These are phyloP conservation scores for Ferdinandea cuprea DNA, from an alignment of 2,888 invertebrate species.

Conservation along the genomic window DNA sequence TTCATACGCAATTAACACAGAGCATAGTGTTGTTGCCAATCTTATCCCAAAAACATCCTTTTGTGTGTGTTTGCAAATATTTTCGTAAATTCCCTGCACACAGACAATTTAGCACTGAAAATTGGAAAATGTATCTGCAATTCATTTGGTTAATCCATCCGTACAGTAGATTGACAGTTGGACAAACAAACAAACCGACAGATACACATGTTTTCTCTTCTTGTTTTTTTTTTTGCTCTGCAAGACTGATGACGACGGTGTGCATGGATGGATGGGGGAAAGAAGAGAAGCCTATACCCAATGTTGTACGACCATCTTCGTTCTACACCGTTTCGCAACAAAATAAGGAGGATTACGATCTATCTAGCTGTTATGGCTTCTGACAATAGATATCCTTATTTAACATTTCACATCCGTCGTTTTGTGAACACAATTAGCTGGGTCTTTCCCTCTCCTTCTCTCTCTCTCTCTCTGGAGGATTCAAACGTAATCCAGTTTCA, in stretches of 20 bases:
- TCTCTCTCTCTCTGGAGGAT: conserved; percentile 13
- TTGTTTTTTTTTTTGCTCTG: conserved; percentile 8
- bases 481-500: conserved; percentile 51
- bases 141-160: conserved; percentile 72
- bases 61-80: conserved; percentile 56
- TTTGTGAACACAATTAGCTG: conserved; percentile 70
- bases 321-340: conserved; percentile 56
- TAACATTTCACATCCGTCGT: conserved; percentile 73
- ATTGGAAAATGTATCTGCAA: conserved; percentile 67
- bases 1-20: conserved; percentile 55
- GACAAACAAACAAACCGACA: conserved; percentile 73
- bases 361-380: conserved; percentile 29
- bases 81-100: conserved; percentile 52
- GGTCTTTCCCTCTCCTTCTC: conserved; percentile 26
- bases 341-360: conserved; percentile 65
- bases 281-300: conserved; percentile 13
- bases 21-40: not conserved
- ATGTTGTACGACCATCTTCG: not conserved
- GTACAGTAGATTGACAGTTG: conserved; percentile 71
- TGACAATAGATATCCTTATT: conserved; percentile 73
- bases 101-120: conserved; percentile 65
- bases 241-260: conserved; percentile 13
- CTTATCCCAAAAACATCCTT: not conserved
- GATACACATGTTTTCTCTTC: conserved; percentile 57
- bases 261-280: not conserved